Evolutionary conservation across 30 jellyfish, hydroid and myxozoan genomes (phyloP), one percentile per base, ranked within the genome.

Genomic region (Turritopsis dohrnii): DNA sequence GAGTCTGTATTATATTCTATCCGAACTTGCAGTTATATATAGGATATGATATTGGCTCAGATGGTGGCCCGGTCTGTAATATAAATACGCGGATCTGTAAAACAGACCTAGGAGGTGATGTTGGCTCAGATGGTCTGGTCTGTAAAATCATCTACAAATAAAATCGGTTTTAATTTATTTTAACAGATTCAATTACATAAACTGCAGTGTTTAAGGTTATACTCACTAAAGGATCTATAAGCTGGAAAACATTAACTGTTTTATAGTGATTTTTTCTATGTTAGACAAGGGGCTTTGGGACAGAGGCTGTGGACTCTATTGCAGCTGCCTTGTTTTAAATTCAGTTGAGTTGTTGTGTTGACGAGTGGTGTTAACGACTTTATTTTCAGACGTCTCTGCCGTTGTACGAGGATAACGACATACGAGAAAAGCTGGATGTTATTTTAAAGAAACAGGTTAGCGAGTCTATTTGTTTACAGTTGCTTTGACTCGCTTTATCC

Each of bases 371-470:
- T 23, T 0, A 60, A 72, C 24, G 81, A 19, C 28, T 71, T 30
- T 29, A 21, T 74, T 29, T 74, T 26, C 0, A 74, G 53, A 26
- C 77, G 13, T 79, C 53, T 53, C 21, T 29, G 18, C 83, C 79
- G 28, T 17, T 22, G 79, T 53, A 80, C 53, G 77, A 69, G 76
- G 96, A 88, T 41, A 83, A 88, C 71, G 92, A 83, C 19, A 66
- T 88, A 17, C 41, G 92, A 53, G 89, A 88, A 79, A 88, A 80
- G 79, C 76, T 88, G 28, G 84, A 76, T 26, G 54, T 74, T 17
- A 76, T 75, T 71, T 74, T 88, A 3, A 29, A 79, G 29, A 81
- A 80, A 18, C 92, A 88, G 91, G 96, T 81, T 52, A 66, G 72
- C 23, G 21, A 27, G 22, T 4, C 29, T 21, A 71, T 22, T 21